Base-by-base conservation (phyloP, 2,797 vertebrate genomes). In the Eremophila alpestris region DNA sequence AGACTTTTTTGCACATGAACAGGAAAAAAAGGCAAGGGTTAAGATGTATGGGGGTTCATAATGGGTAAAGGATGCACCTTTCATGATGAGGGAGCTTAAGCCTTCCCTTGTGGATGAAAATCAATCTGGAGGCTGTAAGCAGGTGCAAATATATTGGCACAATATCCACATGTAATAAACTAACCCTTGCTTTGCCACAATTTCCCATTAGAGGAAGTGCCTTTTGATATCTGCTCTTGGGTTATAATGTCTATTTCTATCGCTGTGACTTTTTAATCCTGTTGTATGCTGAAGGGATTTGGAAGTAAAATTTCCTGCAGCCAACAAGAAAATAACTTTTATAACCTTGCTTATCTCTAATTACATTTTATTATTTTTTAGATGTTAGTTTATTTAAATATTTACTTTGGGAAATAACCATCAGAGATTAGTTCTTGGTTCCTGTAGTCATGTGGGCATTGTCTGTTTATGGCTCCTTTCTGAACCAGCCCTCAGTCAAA, bases 111-210 rank as follows among this genome's bases (percentile, higher is more conserved):
- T 52, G 48, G 68, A 26, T 77, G 41, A 30, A 90, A 98, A 98
- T 96, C 95, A 97, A 92, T 97, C 95, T 97, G 96, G 95, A 96
- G 95, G 94, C 93, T 96, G 90, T 97, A 97, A 98, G 96, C 95
- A 95, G 95, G 94, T 96, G 96, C 95, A 96, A 97, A 97, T 96
- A 94, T 27, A 77, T 21, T 51, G 67, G 92, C 97, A 98, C 97
- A 95, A 96, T 97, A 97, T 94, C 93, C 97, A 97, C 96, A 95
- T 93, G 97, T 92, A 97, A 97, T 97, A 96, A 91, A 60, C 49
- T 51, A 90, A 95, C 62, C 63, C 94, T 94, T 95, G 71, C 92
- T 97, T 97, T 93, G 65, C 60, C 56, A 60, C 67, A 86, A 13
- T 49, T 75, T 80, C 19, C 17, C 16, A 30, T 68, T 85, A 56